Conservation (phyloP, 2,888 invertebrate genomes). For the Troglohyphantes excavatus region DNA sequence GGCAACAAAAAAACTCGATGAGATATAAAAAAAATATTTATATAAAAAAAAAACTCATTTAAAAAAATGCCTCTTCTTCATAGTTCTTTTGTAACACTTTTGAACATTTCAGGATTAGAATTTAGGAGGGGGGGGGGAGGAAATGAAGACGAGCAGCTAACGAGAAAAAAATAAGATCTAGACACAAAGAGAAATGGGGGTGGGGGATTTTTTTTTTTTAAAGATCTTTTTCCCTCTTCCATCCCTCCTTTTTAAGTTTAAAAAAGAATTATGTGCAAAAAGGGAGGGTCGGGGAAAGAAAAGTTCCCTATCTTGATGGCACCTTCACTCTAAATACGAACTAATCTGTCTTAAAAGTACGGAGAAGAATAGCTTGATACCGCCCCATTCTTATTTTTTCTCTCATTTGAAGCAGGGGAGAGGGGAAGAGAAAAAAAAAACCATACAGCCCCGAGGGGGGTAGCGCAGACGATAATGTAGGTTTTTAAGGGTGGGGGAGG, state of each 20-base stretch:
- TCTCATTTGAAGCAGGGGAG: slow-evolving; percentile 39
- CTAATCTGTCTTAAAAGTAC: slow-evolving; percentile 78
- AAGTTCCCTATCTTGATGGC: slow-evolving; percentile 74
- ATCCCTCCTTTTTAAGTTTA: slow-evolving; percentile 52
- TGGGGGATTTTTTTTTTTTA: slow-evolving; percentile 48
- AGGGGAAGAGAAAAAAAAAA: slow-evolving; percentile 27
- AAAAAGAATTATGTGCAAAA: slow-evolving; percentile 70
- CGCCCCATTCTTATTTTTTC: slow-evolving; percentile 40
- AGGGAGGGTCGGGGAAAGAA: slow-evolving; percentile 43
- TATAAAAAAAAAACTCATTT: slow-evolving; percentile 4
- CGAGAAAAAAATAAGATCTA: slow-evolving; percentile 71
- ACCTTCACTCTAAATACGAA: slow-evolving; percentile 76
- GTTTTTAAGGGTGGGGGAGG: slow-evolving; percentile 23
- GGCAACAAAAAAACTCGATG: slow-evolving; percentile 31
- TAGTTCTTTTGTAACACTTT: slow-evolving; percentile 76
- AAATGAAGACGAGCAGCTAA: slow-evolving; percentile 70
- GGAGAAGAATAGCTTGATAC: slow-evolving; percentile 62
- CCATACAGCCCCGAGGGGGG: slow-evolving; percentile 14
- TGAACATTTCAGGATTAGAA: slow-evolving; percentile 77
- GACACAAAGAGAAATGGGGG: slow-evolving; percentile 39
- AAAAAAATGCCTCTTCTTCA: slow-evolving; percentile 59
- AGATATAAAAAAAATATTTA: slow-evolving; percentile 1
- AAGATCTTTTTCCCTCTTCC: slow-evolving; percentile 27
- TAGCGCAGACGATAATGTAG: slow-evolving; percentile 18
- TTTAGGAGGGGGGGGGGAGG: slow-evolving; percentile 34